Percentiles rank a stretch among this genome's conserved stretches.
phyloP scores from a whole-genome alignment of 2,797 vertebrate species.

The Artibeus lituratus region DNA sequence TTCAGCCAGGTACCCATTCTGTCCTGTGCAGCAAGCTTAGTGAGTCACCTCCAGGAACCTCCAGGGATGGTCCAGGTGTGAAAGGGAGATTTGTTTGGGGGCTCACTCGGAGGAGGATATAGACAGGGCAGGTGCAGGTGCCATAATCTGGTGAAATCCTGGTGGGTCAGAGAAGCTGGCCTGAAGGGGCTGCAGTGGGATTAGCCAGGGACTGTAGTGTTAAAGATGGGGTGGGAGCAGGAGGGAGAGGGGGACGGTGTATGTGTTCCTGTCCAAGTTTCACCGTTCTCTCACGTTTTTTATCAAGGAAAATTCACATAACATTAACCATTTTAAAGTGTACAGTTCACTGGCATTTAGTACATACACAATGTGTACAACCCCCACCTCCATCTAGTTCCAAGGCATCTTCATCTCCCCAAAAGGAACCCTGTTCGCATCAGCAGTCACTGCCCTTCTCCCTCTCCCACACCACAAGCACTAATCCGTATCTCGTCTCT shows the following conservation, averaged over 20 bases:
- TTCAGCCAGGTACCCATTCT: not conserved
- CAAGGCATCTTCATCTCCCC: not conserved
- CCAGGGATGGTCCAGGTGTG: not conserved
- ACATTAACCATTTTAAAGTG: not conserved
- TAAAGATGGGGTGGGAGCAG: no score
- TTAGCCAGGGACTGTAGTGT: no score
- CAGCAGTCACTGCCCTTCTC: not conserved
- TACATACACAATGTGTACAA: not conserved
- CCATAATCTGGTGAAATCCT: not conserved
- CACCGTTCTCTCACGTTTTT: not conserved
- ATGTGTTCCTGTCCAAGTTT: not conserved
- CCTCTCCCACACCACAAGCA: fast-evolving
- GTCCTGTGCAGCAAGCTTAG: not conserved
- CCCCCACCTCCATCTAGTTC: not conserved
- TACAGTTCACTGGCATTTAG: not conserved
- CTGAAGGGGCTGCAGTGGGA: not conserved
- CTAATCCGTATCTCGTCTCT: not conserved
- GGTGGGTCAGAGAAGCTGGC: not conserved
- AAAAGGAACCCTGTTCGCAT: not conserved
- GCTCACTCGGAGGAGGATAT: not conserved
- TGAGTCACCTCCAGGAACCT: not conserved
- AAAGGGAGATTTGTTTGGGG: not conserved
- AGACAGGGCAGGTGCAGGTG: not conserved
- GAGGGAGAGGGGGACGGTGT: not conserved
- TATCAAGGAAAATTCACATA: not conserved